Percentiles rank a stretch among this genome's conserved stretches.
Evolutionary conservation across 2,797 vertebrate species (phyloP).

Genomic region (Schizothorax lantsangensis): DNA sequence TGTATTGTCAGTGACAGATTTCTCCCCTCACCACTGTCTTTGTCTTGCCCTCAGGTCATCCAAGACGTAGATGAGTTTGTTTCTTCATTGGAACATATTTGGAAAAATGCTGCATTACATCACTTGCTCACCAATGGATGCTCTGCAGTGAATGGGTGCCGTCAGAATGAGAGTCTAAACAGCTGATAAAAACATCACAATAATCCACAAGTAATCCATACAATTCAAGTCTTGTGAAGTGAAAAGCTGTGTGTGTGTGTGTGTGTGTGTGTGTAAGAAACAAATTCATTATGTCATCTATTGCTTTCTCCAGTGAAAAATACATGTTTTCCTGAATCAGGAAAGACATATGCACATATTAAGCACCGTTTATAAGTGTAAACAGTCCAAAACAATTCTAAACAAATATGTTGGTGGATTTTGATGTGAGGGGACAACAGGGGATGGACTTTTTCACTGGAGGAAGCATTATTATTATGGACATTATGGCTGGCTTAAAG

Average conservation of each 20-base stretch:
- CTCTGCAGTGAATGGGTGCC: not conserved
- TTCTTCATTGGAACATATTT: not conserved
- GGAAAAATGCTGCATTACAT: not conserved
- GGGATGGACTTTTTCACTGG: no score
- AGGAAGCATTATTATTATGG: not conserved
- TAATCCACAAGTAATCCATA: not conserved
- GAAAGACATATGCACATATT: no score
- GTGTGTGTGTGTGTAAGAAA: not conserved
- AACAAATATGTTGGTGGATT: no score
- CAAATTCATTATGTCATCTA: not conserved
- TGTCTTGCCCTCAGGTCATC: not conserved
- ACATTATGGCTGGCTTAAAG: not conserved
- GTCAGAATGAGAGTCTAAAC: not conserved
- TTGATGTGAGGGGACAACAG: no score
- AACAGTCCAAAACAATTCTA: not conserved
- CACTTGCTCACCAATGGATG: not conserved
- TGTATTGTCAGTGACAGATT: not conserved
- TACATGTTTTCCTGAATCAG: no score
- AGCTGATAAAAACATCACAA: not conserved
- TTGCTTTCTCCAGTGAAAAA: not conserved
- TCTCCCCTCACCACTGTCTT: not conserved
- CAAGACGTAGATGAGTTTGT: not conserved
- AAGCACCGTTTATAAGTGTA: not conserved
- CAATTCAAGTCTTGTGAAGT: not conserved
- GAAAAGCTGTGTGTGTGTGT: not conserved